Conservation (phyloP, 2,113 vertebrate species). For the Nycticorax nycticorax region DNA sequence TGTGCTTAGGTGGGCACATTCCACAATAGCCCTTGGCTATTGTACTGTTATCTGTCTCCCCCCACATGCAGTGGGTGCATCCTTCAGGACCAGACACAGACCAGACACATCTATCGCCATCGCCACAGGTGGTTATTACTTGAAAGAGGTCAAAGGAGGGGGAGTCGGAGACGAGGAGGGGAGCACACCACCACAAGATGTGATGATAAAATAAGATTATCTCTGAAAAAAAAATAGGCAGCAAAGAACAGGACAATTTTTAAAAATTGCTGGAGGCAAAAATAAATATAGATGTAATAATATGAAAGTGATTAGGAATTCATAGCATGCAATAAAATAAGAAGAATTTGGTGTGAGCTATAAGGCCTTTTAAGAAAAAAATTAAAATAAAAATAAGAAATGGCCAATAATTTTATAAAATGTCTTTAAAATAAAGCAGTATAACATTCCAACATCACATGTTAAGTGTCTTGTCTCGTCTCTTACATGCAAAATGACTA, state of each 20-base stretch:
- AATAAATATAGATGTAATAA: not conserved
- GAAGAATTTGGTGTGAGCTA: not conserved
- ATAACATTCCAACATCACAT: not conserved
- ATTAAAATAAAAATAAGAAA: not conserved
- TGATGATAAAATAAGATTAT: not conserved
- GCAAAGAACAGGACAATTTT: not conserved
- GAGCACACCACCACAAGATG: fast-evolving
- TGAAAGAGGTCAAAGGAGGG: no score
- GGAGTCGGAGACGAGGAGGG: no score
- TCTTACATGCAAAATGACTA: not conserved
- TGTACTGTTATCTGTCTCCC: no score
- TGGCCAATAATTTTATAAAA: not conserved
- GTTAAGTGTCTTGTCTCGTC: not conserved
- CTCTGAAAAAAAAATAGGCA: not conserved
- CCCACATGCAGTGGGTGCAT: no score
- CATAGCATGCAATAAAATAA: not conserved
- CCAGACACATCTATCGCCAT: no score
- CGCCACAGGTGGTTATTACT: no score
- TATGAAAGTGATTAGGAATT: not conserved
- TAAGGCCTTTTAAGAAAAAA: not conserved
- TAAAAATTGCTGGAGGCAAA: not conserved
- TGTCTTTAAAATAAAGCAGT: not conserved
- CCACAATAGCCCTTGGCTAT: no score
- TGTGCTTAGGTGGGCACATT: no score
- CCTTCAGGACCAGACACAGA: no score